Evolutionary conservation across 2,888 invertebrate genomes (phyloP), one percentile per base, ranked within the genome.

Genomic region (Sphaeridia pumilis): DNA sequence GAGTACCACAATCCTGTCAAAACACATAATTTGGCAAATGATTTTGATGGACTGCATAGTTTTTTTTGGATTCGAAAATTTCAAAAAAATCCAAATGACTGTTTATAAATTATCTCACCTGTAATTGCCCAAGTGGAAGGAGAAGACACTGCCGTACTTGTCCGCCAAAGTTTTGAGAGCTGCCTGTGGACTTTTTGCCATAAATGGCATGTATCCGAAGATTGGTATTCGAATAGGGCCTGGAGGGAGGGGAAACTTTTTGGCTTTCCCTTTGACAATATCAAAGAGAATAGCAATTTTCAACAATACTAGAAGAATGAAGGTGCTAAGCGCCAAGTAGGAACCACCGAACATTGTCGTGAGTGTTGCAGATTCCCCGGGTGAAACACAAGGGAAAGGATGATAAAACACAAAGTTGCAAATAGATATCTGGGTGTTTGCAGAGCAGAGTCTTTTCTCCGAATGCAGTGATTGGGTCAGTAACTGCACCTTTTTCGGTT

Each of bases 131-230:
- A 65, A 45, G 45, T 53, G 59, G 27, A 65, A 58, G 2, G 59
- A 55, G 28, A 57, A 58, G 14, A 65, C 54, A 24, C 50, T 56
- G 7, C 65, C 65, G 22, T 61, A 65, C 17, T 28, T 54, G 2
- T 50, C 45, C 7, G 49, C 60, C 14, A 63, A 51, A 7, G 31
- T 35, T 31, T 55, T 49, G 17, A 65, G 27, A 5, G 53, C 55
- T 41, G 52, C 52, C 25, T 57, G 60, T 4, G 65, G 63, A 20
- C 58, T 61, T 10, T 56, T 26, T 4, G 52, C 58, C 36, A 65
- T 52, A 43, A 63, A 62, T 17, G 62, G 62, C 63, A 63, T 65
- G 49, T 59, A 62, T 1, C 65, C 65, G 3, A 65, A 38, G 21
- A 63, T 22, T 7, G 65, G 65, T 10, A 65, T 49, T 25, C 58